Percentiles rank a stretch among this genome's conserved stretches.
Evolutionary conservation across 2,113 vertebrate genomes (phyloP).

Genomic region (Antigone vipio): DNA sequence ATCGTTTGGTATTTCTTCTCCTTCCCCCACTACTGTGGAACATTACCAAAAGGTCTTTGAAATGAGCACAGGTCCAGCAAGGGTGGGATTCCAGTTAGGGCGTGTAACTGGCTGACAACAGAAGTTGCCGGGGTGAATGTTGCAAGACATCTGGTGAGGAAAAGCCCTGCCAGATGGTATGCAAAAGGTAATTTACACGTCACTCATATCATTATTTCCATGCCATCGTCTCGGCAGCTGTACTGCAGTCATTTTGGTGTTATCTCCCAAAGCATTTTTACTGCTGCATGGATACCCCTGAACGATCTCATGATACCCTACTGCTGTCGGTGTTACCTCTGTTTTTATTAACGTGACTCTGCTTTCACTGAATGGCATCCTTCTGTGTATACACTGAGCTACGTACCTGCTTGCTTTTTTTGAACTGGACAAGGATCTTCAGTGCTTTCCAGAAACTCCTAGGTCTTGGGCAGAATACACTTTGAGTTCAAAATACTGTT

Average conservation of each 20-base stretch:
- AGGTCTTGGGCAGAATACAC: neutral
- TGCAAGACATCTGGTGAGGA: neutral
- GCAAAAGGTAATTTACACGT: neutral
- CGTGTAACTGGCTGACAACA: neutral
- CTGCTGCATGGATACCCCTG: neutral
- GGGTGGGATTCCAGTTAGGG: neutral
- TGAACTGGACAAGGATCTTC: neutral
- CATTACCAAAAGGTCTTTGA: neutral
- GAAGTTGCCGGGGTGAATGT: neutral
- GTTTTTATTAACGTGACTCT: neutral
- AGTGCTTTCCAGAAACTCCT: neutral
- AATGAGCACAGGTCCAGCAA: neutral
- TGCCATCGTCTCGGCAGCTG: neutral
- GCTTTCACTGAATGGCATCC: neutral
- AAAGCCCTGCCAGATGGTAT: neutral
- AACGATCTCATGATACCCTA: neutral
- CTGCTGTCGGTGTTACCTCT: neutral
- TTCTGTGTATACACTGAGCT: neutral
- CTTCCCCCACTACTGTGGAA: neutral
- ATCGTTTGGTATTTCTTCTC: neutral
- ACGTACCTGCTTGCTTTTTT: neutral
- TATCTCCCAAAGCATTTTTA: neutral
- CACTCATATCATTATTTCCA: neutral
- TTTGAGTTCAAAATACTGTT: neutral
- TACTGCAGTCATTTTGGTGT: neutral